phyloP scores from a whole-genome alignment of 2,888 invertebrate genomes.

The Seira sanloemensis region DNA sequence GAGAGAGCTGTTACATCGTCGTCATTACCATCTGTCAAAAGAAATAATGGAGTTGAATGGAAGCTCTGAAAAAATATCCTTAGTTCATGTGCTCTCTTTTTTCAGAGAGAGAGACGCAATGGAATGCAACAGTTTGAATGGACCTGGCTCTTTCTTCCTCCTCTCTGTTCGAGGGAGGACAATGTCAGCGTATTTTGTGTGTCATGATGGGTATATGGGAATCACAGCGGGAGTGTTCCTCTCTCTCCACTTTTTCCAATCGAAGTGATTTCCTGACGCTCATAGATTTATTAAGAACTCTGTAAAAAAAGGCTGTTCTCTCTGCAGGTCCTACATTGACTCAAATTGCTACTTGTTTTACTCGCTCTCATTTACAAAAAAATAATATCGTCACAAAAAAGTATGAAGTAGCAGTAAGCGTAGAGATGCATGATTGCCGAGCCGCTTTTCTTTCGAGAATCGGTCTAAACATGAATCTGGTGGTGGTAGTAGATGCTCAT shows the following conservation, averaged over 20 bases:
- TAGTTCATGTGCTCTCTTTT: not conserved
- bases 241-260: slow-evolving; percentile 1
- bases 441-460: no score
- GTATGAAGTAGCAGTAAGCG: no score
- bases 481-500: not conserved
- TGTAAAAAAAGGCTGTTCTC: not conserved
- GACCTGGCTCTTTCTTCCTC: not conserved
- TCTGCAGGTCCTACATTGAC: not conserved
- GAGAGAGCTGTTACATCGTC: no score
- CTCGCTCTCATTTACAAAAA: not conserved
- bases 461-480: no score
- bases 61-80: not conserved
- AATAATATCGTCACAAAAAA: no score
- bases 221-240: not conserved
- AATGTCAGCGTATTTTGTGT: no score
- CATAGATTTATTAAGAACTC: not conserved
- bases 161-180: not conserved
- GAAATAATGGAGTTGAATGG: slow-evolving; percentile 38
- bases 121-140: not conserved
- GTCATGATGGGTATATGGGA: not conserved
- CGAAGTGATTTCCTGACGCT: not conserved
- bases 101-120: not conserved
- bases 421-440: not conserved
- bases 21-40: slow-evolving; percentile 60
- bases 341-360: not conserved